A percentile compares a stretch with the other conserved stretches of the same genome.
These are phyloP conservation scores for Zygaena filipendulae DNA, from an alignment of 2,888 invertebrate species.

Conservation along the genomic window DNA sequence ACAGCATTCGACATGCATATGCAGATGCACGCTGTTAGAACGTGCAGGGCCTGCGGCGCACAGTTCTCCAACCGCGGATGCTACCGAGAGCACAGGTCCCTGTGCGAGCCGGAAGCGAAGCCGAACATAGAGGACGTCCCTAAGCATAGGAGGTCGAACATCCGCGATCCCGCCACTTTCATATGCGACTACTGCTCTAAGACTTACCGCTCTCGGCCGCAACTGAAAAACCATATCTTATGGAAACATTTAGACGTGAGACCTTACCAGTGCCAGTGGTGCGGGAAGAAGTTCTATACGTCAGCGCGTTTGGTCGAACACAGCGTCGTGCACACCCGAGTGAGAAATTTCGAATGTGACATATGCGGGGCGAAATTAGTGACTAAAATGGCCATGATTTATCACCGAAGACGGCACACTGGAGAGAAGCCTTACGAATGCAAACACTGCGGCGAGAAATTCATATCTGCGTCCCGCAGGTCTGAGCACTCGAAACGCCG, in stretches of 20 bases:
- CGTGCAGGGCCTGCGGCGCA: constrained; percentile 38
- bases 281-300: constrained; percentile 60
- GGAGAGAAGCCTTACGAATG: constrained; percentile 57
- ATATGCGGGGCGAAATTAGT: constrained; percentile 58
- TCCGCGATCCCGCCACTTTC: constrained; percentile 45
- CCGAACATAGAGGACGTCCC: constrained; percentile 33
- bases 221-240: constrained; percentile 52
- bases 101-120: constrained; percentile 49
- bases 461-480: constrained; percentile 49
- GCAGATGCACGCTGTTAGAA: constrained; percentile 50
- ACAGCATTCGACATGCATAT: constrained; percentile 39
- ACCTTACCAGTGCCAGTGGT: constrained; percentile 61
- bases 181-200: constrained; percentile 51
- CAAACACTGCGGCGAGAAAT: constrained; percentile 45
- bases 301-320: constrained; percentile 61
- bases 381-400: constrained; percentile 53
- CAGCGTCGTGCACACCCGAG: constrained; percentile 60
- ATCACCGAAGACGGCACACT: constrained; percentile 54
- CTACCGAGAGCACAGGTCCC: constrained; percentile 43
- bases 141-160: constrained; percentile 35
- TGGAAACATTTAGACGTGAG: constrained; percentile 59
- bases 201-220: constrained; percentile 41
- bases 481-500: constrained; percentile 49
- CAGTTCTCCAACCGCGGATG: constrained; percentile 51
- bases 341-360: constrained; percentile 60